phyloP scores from a whole-genome alignment of 2,797 vertebrate genomes.

The Masticophis lateralis region DNA sequence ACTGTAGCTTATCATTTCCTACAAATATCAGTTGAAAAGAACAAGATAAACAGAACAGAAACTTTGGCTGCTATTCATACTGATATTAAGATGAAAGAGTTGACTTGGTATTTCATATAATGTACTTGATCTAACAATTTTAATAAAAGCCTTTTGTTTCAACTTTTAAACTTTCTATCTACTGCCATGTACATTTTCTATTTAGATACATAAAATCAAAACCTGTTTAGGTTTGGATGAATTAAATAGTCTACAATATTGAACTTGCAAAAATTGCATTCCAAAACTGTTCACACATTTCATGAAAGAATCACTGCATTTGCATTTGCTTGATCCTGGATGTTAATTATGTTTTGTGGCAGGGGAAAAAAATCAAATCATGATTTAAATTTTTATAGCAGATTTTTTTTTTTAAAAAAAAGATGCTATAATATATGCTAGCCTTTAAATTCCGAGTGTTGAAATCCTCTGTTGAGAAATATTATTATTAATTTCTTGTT shows the following conservation, averaged over 20 bases:
- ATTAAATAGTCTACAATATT: not conserved
- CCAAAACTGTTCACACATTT: not conserved
- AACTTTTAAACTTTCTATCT: not conserved
- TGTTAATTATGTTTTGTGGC: conserved; percentile 13
- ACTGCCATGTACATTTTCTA: not conserved
- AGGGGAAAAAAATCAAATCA: not conserved
- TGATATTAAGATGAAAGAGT: not conserved
- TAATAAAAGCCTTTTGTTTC: not conserved
- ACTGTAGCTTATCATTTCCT: not conserved
- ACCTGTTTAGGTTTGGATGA: not conserved
- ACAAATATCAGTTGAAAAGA: not conserved
- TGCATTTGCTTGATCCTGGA: not conserved
- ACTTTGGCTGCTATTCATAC: not conserved
- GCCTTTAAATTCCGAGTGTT: not conserved
- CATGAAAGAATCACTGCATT: not conserved
- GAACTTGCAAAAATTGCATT: not conserved
- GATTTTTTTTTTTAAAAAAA: not conserved
- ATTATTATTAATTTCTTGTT: not conserved
- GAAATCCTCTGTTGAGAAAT: not conserved
- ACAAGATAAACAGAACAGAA: not conserved
- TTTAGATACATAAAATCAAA: not conserved
- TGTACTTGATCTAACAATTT: not conserved
- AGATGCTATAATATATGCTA: not conserved
- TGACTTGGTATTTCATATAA: not conserved
- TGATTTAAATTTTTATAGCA: not conserved